phyloP scores from a whole-genome alignment of 2,797 vertebrate species.

The Aeoliscus strigatus region DNA sequence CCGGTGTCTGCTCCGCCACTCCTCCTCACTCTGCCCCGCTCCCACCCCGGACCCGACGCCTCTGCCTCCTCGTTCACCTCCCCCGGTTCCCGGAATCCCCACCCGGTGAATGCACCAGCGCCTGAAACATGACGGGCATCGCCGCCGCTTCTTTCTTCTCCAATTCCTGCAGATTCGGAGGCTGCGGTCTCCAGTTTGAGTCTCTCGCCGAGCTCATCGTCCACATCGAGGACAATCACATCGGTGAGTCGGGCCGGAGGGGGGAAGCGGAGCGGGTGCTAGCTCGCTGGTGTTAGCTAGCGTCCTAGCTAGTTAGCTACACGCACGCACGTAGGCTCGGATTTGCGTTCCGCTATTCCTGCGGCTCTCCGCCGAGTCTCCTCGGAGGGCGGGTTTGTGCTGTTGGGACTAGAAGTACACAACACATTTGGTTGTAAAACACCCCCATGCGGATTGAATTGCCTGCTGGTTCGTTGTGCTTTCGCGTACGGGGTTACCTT shows the following conservation, averaged over 20 bases:
- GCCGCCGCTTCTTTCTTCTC: conserved; percentile 99
- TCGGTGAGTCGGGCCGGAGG: conserved; percentile 81
- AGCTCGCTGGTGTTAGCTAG: conserved; percentile 42
- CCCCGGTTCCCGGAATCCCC: conserved; percentile 52
- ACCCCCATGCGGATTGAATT: too few species aligned
- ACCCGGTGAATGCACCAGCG: conserved; percentile 76
- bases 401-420: background rate
- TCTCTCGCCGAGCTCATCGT: conserved; percentile 94
- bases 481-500: conserved; percentile 3
- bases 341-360: conserved; percentile 57
- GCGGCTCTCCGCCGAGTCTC: conserved; percentile 27
- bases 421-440: background rate
- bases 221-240: conserved; percentile 98
- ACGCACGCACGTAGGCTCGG: conserved; percentile 18
- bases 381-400: conserved; percentile 1
- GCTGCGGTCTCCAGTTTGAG: conserved; percentile 94
- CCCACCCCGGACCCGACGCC: conserved; percentile 61
- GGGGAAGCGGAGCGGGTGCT: conserved; percentile 36
- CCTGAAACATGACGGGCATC: conserved; percentile 79
- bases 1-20: conserved; percentile 66
- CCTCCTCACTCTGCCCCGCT: conserved; percentile 56
- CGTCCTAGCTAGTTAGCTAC: conserved; percentile 46
- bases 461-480: background rate
- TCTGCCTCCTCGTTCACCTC: conserved; percentile 70
- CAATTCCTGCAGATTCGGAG: conserved; percentile 93